These are phyloP conservation scores for Clarias fuscus DNA, from an alignment of 2,797 vertebrate species.

Conservation along the genomic window DNA sequence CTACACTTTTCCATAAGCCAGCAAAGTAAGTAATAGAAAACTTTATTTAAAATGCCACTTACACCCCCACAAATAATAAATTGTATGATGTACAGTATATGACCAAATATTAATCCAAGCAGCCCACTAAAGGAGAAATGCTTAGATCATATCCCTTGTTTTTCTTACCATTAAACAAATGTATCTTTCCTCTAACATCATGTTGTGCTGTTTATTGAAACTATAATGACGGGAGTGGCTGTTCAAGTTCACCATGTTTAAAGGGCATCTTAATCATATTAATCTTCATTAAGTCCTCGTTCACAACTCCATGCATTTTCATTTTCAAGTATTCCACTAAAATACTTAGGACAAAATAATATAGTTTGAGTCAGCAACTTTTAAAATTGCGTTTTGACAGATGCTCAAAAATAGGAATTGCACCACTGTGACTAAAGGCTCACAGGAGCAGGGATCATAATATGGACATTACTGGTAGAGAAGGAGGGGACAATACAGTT, in stretches of 20 bases:
- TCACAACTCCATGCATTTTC: neutral
- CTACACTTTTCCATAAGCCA: neutral
- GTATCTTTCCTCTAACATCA: neutral
- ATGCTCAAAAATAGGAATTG: neutral
- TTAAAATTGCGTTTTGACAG: neutral
- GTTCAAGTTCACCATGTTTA: neutral
- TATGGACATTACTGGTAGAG: neutral
- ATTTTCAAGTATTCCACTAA: neutral
- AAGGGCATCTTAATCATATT: neutral
- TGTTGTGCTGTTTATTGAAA: neutral
- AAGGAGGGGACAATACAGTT: neutral
- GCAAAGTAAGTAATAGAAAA: neutral
- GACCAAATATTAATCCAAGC: constrained; percentile 1
- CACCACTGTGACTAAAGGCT: neutral
- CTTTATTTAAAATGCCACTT: neutral
- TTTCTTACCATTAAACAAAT: neutral
- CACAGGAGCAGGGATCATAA: neutral
- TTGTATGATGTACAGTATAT: constrained; percentile 5
- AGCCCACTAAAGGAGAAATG: neutral
- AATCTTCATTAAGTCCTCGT: neutral
- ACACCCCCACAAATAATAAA: neutral
- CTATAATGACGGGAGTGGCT: neutral
- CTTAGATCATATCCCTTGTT: neutral
- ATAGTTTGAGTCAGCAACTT: neutral
- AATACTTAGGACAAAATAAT: neutral